phyloP scores from a whole-genome alignment of 2,113 vertebrate species.

The Grammomys dolichurus region DNA sequence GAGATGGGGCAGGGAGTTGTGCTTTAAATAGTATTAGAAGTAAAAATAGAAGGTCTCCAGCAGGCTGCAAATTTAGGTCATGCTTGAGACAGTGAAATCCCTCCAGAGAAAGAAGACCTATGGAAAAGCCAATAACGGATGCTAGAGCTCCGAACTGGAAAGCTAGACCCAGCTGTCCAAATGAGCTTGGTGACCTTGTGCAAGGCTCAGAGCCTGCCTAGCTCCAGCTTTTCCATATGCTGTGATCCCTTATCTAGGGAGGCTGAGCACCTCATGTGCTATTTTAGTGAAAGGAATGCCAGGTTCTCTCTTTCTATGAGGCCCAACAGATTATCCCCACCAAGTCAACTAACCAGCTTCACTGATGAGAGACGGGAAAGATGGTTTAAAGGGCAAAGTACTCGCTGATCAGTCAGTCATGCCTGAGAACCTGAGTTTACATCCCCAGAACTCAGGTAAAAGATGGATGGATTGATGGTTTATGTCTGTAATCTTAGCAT shows the following conservation, averaged over 20 bases:
- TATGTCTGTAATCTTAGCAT: too few relatives aligned
- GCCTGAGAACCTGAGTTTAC: not conserved
- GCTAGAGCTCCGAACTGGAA: not conserved
- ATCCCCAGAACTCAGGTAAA: not conserved
- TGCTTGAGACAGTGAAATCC: not conserved
- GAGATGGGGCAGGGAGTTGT: not conserved
- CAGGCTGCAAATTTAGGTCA: not conserved
- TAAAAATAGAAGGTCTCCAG: conserved; percentile 16
- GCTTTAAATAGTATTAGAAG: conserved; percentile 34
- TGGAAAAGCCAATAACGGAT: too few relatives aligned
- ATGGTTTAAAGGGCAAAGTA: too few relatives aligned
- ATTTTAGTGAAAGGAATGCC: not conserved
- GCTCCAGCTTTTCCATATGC: not conserved
- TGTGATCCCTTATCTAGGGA: not conserved
- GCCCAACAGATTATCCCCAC: not conserved
- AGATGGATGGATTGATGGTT: not conserved
- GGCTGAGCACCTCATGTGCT: not conserved
- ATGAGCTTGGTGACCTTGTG: not conserved
- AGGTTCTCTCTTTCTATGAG: not conserved
- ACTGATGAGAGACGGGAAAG: not conserved
- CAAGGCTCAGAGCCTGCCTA: not conserved
- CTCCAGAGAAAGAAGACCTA: not conserved
- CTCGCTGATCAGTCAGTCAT: not conserved
- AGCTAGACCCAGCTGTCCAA: not conserved
- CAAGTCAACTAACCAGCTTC: not conserved